Base-by-base conservation (phyloP, 2,797 vertebrate species). In the Melanotaenia pygmaea region DNA sequence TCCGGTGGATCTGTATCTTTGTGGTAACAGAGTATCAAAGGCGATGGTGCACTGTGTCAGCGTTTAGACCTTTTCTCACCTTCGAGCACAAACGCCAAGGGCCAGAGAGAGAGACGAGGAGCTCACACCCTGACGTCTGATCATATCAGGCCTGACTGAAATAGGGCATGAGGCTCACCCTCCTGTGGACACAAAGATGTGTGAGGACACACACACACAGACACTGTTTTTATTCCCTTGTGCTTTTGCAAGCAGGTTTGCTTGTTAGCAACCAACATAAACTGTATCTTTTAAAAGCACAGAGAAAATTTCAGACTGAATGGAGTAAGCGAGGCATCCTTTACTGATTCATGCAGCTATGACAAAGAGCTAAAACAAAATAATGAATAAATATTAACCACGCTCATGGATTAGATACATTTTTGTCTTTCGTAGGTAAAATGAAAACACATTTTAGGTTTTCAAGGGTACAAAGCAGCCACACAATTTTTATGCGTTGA, bases 91-190 rank as follows among this genome's bases (percentile, higher is more conserved):
- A 89, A 79, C 68, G 81, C 89, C 83, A 70, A 74, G 70, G 77
- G 84, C 82, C 76, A 83, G 62, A 68, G 79, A 84, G 43, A 84
- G 76, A 83, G 77, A 76, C 45, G 58, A 83, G 73, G 70, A 76
- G 86, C 83, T 86, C 80, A 16, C 67, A 26, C 80, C 88, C 84
- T 90, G 89, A 90, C 83, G 66, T 91, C 85, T 90, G 91, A 93
- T 91, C 83, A 76, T 90, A 93, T 91, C 83, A 70, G 82, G 70
- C 63, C 70, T 91, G 92, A 92, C 91, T 91, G 90, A 92, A 91
- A 88, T 88, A 83, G 89, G 91, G 82, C 88, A 90, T n/a, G 74
- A 84, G 77, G 62, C 88, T 84, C 76, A 78, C 74, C 86, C 85
- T 13, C 86, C 85, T 86, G 86, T 77, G 87, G 88, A 86, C 80